These are phyloP conservation scores for Neopipo cinnamomea DNA, from an alignment of 2,113 vertebrate genomes.

Conservation along the genomic window DNA sequence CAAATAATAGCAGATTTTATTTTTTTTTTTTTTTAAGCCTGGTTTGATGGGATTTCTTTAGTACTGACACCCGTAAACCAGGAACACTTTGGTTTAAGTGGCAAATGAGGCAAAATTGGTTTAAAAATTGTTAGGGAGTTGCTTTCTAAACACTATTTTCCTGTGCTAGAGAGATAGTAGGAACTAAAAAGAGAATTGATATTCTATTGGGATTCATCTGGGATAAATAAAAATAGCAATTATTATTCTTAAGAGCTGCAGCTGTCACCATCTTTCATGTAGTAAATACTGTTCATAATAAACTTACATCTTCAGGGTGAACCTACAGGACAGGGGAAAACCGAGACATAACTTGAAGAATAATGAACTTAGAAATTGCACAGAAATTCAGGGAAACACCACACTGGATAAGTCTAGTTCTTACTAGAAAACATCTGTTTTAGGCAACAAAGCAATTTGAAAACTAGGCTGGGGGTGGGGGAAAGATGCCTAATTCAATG, in stretches of 20 bases:
- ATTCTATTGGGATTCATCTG: background rate
- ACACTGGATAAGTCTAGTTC: background rate
- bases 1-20: background rate
- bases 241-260: background rate
- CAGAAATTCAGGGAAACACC: background rate
- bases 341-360: background rate
- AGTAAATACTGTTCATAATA: background rate
- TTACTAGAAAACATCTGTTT: background rate
- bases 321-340: background rate
- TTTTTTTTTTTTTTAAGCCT: too few species aligned
- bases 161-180: background rate
- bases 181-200: background rate
- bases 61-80: background rate
- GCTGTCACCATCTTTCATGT: background rate
- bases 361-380: background rate
- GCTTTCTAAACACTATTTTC: background rate
- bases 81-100: background rate
- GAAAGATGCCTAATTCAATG: background rate
- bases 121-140: background rate
- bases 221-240: background rate
- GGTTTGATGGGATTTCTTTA: background rate
- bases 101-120: background rate
- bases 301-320: background rate
- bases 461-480: background rate
- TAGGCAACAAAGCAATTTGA: background rate